Conservation (phyloP, 2,797 vertebrate species). For the Rallus crepitans region DNA sequence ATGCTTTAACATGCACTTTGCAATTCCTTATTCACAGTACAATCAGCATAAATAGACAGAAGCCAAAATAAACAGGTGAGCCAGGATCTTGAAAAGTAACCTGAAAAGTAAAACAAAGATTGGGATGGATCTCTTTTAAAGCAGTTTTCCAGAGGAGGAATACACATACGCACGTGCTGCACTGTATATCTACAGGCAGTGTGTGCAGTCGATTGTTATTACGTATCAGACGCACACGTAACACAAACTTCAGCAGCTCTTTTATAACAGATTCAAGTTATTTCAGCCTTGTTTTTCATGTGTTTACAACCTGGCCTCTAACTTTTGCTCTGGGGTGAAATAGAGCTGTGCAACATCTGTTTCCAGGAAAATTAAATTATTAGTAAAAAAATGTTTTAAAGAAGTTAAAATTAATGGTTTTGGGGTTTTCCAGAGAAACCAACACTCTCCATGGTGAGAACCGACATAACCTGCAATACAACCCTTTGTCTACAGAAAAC, state of each 20-base stretch:
- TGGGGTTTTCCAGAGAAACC: not conserved
- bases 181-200: not conserved
- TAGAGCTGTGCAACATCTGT: not conserved
- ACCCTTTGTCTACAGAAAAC: not conserved
- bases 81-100: not conserved
- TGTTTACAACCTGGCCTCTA: conserved; percentile 30
- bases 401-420: conserved; percentile 9
- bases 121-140: not conserved
- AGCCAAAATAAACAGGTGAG: conserved; percentile 37
- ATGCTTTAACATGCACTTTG: not conserved
- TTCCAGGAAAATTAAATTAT: conserved; percentile 21
- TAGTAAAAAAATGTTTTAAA: conserved; percentile 37
- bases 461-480: not conserved
- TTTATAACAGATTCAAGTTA: not conserved
- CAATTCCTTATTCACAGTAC: not conserved
- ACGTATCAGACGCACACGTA: not conserved
- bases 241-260: not conserved
- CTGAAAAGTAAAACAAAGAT: not conserved
- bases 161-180: rapidly evolving
- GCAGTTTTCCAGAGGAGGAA: not conserved
- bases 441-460: not conserved
- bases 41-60: not conserved
- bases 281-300: conserved; percentile 19
- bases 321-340: conserved; percentile 25
- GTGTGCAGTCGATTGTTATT: not conserved